Evolutionary conservation across 2,888 invertebrate genomes (phyloP).

Genomic region (Idaea biselata): DNA sequence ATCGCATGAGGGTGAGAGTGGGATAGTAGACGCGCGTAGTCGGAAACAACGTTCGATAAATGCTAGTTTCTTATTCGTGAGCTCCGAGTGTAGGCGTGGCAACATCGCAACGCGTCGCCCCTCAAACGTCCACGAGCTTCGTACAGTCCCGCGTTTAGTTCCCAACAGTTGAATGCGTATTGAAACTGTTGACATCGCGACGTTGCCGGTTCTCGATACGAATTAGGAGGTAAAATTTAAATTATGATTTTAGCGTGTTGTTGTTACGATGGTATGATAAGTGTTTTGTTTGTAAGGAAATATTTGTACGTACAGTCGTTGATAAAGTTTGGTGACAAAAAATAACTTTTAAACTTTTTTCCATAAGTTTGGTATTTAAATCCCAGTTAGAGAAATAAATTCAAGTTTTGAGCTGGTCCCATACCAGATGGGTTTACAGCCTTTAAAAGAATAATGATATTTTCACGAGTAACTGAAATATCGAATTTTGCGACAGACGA

Average conservation of each 20-base stretch:
- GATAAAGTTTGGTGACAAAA: slow-evolving; percentile 9
- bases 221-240: slow-evolving; percentile 68
- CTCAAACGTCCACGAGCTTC: slow-evolving; percentile 60
- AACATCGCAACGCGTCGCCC: slow-evolving; percentile 52
- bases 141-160: slow-evolving; percentile 67
- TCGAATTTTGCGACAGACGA: too few relatives aligned
- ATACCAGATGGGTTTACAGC: too few relatives aligned
- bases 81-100: slow-evolving; percentile 59
- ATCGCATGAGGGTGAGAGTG: slow-evolving; percentile 28
- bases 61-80: slow-evolving; percentile 51
- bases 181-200: slow-evolving; percentile 67
- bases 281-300: slow-evolving; percentile 19
- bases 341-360: background rate
- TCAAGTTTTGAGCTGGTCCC: too few relatives aligned
- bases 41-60: slow-evolving; percentile 40
- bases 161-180: slow-evolving; percentile 76
- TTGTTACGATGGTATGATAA: slow-evolving; percentile 15
- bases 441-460: too few relatives aligned
- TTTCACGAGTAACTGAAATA: too few relatives aligned
- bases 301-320: slow-evolving; percentile 4
- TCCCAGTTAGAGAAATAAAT: too few relatives aligned
- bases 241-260: slow-evolving; percentile 33
- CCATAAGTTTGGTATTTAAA: too few relatives aligned
- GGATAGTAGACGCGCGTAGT: slow-evolving; percentile 31
- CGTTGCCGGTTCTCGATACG: slow-evolving; percentile 63